Percentiles rank a stretch among this genome's conserved stretches.
Conservation (phyloP, 2,797 vertebrate species). For the Limnodromus scolopaceus region DNA sequence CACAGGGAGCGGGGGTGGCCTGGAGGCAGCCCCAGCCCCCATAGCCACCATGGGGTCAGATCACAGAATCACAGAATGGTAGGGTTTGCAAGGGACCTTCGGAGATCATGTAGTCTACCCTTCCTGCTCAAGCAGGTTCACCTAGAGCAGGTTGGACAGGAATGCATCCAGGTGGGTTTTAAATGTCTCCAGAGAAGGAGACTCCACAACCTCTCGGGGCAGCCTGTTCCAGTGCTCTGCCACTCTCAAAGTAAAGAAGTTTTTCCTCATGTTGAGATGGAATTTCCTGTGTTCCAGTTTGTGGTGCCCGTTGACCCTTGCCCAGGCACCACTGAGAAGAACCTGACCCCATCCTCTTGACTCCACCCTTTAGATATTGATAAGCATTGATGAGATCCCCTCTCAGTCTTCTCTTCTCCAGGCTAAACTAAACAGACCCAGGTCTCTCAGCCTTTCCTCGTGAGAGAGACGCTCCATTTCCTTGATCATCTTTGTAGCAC, state of each 20-base stretch:
- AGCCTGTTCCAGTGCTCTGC: background rate
- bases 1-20: background rate
- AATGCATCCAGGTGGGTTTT: background rate
- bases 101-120: background rate
- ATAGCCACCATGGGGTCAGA: accelerated
- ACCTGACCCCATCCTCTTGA: background rate
- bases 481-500: background rate
- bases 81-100: background rate
- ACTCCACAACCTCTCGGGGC: background rate
- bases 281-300: background rate
- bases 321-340: background rate
- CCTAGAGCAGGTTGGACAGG: background rate
- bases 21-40: background rate
- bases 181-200: background rate
- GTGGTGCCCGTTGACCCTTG: background rate
- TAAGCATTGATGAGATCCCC: background rate
- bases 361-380: background rate
- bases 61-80: background rate
- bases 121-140: background rate
- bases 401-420: background rate
- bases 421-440: background rate
- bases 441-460: background rate
- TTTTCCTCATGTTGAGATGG: background rate
- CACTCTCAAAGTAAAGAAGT: background rate
- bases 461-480: background rate